Conservation (phyloP, 2,888 invertebrate species). For the Sialis lutaria region DNA sequence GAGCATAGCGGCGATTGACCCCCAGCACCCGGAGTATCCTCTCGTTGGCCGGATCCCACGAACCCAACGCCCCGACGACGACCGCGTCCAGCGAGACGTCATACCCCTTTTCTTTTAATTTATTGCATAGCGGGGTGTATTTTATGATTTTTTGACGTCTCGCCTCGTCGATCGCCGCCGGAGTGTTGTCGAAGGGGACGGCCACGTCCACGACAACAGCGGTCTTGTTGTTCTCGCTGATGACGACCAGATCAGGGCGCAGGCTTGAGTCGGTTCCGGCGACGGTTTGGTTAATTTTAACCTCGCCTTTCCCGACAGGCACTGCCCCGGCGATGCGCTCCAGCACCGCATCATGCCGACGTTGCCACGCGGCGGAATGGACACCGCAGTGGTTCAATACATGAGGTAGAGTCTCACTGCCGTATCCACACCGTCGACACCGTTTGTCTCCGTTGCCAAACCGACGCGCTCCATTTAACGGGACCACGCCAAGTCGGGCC, state of each 20-base stretch:
- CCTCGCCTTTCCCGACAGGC: conserved; percentile 4
- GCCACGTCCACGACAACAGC: conserved; percentile 17
- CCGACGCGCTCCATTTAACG: conserved; percentile 13
- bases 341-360: conserved; percentile 13
- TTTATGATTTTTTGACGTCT: conserved; percentile 9
- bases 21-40: background rate
- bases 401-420: conserved; percentile 18
- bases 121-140: conserved; percentile 3
- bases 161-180: conserved; percentile 12
- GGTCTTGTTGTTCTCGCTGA: conserved; percentile 10
- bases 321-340: conserved; percentile 11
- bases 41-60: conserved; percentile 17
- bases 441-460: conserved; percentile 6
- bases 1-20: no score
- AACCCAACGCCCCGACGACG: conserved; percentile 16
- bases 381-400: conserved; percentile 18
- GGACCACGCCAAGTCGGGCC: conserved; percentile 17
- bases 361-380: conserved; percentile 15
- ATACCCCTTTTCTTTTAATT: conserved; percentile 5
- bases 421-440: conserved; percentile 15
- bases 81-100: conserved; percentile 12
- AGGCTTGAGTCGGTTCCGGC: conserved; percentile 7
- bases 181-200: conserved; percentile 14
- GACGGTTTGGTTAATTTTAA: conserved; percentile 8
- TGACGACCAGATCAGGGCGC: conserved; percentile 13